A percentile compares a stretch with the other conserved stretches of the same genome.
Conservation (phyloP, 2,113 vertebrate species). For the Silurus glanis region DNA sequence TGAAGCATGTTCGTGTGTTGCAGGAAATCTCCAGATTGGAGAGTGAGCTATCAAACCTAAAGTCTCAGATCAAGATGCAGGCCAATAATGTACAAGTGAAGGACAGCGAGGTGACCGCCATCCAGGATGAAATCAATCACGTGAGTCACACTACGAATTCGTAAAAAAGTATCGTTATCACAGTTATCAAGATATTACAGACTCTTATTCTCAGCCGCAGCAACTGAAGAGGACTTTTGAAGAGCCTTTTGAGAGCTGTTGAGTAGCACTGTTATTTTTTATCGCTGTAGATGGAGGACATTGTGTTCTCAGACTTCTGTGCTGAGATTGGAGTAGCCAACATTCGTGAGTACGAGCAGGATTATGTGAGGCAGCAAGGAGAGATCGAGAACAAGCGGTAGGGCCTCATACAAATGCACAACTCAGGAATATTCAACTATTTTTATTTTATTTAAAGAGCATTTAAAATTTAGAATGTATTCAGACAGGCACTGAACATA, state of each 20-base stretch:
- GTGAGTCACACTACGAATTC: conserved; percentile 61
- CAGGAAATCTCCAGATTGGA: conserved; percentile 89
- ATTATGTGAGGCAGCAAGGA: conserved; percentile 78
- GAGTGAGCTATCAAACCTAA: conserved; percentile 82
- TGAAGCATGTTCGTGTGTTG: conserved; percentile 12
- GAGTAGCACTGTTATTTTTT: background rate
- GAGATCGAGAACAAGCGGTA: conserved; percentile 88
- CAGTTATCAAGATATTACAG: background rate
- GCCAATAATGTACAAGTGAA: conserved; percentile 70
- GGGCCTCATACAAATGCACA: background rate
- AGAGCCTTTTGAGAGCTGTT: background rate
- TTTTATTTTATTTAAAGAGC: too few species aligned
- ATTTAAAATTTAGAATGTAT: background rate
- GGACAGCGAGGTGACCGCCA: conserved; percentile 67
- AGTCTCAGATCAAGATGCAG: conserved; percentile 77
- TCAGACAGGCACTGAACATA: background rate
- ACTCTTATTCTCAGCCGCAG: background rate
- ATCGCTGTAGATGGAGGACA: conserved; percentile 81
- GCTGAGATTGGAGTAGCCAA: conserved; percentile 84
- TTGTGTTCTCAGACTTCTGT: conserved; percentile 88
- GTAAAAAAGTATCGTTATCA: too few species aligned
- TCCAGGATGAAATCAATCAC: conserved; percentile 78
- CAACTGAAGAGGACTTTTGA: background rate
- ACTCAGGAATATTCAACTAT: background rate
- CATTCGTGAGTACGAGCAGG: conserved; percentile 89